A percentile compares a stretch with the other conserved stretches of the same genome.
Conservation (phyloP, 2,888 invertebrate species). For the Eurytoma californica region DNA sequence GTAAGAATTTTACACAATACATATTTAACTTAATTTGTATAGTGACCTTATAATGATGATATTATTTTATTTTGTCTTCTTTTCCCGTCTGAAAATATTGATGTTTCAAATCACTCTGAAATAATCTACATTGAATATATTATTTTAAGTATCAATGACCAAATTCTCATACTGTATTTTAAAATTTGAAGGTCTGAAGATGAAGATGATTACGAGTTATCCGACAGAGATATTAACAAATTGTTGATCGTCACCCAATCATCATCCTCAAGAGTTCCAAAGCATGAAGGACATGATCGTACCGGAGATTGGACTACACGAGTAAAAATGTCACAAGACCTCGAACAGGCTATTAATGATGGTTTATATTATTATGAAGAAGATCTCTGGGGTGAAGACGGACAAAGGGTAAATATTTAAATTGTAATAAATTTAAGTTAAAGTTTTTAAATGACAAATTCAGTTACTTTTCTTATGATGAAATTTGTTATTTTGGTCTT, state of each 20-base stretch:
- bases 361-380: conserved; percentile 98
- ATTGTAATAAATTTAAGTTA: neutral
- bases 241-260: conserved; percentile 95
- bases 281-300: conserved; percentile 93
- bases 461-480: conserved; percentile 62
- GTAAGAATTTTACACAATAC: conserved; percentile 73
- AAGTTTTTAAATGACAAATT: neutral
- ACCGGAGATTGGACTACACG: conserved; percentile 93
- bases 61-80: conserved; percentile 66
- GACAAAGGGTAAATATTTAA: conserved; percentile 74
- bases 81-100: conserved; percentile 67
- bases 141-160: neutral
- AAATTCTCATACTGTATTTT: neutral
- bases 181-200: conserved; percentile 80
- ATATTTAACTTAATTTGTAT: neutral
- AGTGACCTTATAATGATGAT: conserved; percentile 59
- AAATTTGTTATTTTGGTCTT: conserved; percentile 69
- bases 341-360: conserved; percentile 96
- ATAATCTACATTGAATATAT: conserved; percentile 10
- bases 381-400: conserved; percentile 87
- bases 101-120: conserved; percentile 56
- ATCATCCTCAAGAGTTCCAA: conserved; percentile 79
- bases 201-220: conserved; percentile 91
- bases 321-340: conserved; percentile 95
- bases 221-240: conserved; percentile 94